Conservation (phyloP, 2,888 invertebrate genomes). For the Bembecia ichneumoniformis region DNA sequence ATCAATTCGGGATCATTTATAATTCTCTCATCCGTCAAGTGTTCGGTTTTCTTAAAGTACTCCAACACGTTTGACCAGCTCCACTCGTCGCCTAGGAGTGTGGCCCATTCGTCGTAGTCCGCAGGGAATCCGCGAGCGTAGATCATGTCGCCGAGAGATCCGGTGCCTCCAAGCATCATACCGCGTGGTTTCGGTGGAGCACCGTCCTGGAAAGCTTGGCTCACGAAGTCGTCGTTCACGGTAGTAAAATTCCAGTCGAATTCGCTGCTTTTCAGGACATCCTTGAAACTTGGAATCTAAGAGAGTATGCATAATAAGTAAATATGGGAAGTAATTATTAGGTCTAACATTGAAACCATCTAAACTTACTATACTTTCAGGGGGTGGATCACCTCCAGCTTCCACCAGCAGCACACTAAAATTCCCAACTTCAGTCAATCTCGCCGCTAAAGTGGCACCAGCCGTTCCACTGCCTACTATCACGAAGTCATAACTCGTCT, state of each 20-base stretch:
- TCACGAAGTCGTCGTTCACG: constrained; percentile 28
- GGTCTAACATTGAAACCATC: background rate
- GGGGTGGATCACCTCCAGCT: constrained; percentile 49
- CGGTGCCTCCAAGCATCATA: constrained; percentile 49
- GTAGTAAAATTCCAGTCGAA: constrained; percentile 59
- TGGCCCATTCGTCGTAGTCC: constrained; percentile 53
- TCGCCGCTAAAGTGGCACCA: constrained; percentile 39
- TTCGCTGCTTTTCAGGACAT: constrained; percentile 24
- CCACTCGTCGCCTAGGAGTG: constrained; percentile 33
- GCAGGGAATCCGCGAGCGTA: constrained; percentile 48
- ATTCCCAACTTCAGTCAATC: constrained; percentile 20
- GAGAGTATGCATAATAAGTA: constrained; percentile 2
- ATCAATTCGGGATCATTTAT: constrained; percentile 31
- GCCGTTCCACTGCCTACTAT: constrained; percentile 54
- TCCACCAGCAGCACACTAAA: constrained; percentile 45
- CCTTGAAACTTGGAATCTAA: constrained; percentile 43
- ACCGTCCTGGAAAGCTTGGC: constrained; percentile 37
- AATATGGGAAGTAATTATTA: background rate
- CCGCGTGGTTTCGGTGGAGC: constrained; percentile 45
- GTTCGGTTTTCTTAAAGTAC: constrained; percentile 51
- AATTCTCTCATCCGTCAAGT: constrained; percentile 42
- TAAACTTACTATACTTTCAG: constrained; percentile 43
- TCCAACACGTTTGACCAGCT: constrained; percentile 40
- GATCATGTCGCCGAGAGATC: constrained; percentile 53
- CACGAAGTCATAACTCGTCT: constrained; percentile 42